Base-by-base conservation (phyloP, 2,113 vertebrate genomes). In the Trinectes maculatus region DNA sequence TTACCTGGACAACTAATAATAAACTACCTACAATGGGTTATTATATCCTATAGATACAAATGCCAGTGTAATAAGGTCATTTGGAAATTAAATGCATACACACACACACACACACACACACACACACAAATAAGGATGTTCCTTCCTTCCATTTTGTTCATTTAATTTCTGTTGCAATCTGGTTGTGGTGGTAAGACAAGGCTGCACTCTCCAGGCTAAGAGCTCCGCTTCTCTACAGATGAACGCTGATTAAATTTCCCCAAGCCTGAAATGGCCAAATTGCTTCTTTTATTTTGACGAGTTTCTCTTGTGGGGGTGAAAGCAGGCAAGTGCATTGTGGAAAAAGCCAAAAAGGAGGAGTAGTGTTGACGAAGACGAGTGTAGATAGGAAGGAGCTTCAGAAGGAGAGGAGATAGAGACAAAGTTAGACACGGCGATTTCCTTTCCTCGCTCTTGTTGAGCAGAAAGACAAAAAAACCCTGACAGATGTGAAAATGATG, bases 201-300 rank as follows among this genome's bases (percentile, higher is more conserved):
- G 19, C 11, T 4, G 8, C 24, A 34, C 29, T 57, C 28, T 71
- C 34, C 18, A 8, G 9, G 6, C 49, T 36, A 28, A 15, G 54
- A 40, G 21, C 15, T 18, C 36, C 44, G 46, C n/a, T 47, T 29
- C 18, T 29, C 24, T 7, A 11, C 47, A 18, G 22, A 56, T 69
- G 31, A 55, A 31, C 36, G 9, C 39, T 81, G 56, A 79, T 73
- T 76, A 62, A 24, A 76, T 66, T 71, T 82, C 46, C n/a, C n/a
- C 59, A 24, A 13, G 42, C 24, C 47, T 63, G 68, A 48, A 37
- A 43, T 11, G 36, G 42, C 39, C 33, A 60, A 63, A 64, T 67
- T 12, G 19, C 60, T 33, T 63, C 5, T 47, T 65, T 48, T 48
- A 44, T 57, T 71, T 58, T 74, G 64, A 71, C 61, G 54, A 69